Evolutionary conservation across 1,140 invertebrate species (phyloP), one percentile per base, ranked within the genome.

Genomic region (Gerris buenoi): DNA sequence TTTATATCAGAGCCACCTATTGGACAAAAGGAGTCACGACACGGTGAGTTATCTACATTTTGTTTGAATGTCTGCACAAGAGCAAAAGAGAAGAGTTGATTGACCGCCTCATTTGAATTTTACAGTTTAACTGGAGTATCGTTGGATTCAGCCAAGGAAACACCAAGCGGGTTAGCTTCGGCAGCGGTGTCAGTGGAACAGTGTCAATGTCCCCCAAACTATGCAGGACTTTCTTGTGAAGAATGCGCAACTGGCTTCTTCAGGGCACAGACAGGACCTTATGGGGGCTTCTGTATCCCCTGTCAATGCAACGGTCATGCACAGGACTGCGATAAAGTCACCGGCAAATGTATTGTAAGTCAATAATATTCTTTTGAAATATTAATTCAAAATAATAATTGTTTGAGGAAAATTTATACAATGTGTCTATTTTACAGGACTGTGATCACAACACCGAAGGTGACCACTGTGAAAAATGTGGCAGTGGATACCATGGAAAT

Each of bases 391-490:
- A n/a, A n/a, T n/a, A n/a, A n/a, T n/a, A n/a, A n/a, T n/a, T n/a
- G n/a, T n/a, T n/a, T n/a, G n/a, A n/a, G n/a, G n/a, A n/a, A n/a
- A n/a, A n/a, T n/a, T n/a, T n/a, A n/a, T n/a, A n/a, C n/a, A n/a
- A n/a, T n/a, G n/a, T n/a, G n/a, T n/a, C n/a, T n/a, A n/a, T n/a
- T n/a, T n/a, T n/a, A n/a, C n/a, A n/a, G n/a, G n/a, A 91, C 71
- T 99, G 97, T 76, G 84, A 86, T 71, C 89, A 98, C 74, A 90
- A 93, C 70, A 99, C 97, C 0, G 85, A 83, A 57, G 96, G 96
- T 15, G 89, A 94, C 62, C 90, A 98, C 74, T 99, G 96, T 77
- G 95, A 98, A 72, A 77, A 83, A 56, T 99, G 97, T 75, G 83
- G 87, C 65, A 79, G 85, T 23, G 97, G 97, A 5, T 97, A 93